Conservation (phyloP, 2,888 invertebrate species). For the Argyresthia albistria region DNA sequence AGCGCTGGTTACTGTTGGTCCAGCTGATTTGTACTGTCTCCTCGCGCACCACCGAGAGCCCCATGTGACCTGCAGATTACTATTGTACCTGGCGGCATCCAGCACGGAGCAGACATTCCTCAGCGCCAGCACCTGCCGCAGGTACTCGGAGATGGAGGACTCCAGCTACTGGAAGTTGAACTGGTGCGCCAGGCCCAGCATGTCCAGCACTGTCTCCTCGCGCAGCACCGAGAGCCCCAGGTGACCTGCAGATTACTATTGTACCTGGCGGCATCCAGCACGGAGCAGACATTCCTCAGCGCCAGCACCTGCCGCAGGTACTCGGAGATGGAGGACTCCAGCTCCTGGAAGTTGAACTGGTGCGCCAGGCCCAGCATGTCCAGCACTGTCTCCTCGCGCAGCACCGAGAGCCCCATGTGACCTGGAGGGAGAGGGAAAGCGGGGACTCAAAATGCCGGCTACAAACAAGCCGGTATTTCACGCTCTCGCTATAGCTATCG, state of each 20-base stretch:
- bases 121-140: constrained; percentile 88
- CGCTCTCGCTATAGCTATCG: too few relatives aligned
- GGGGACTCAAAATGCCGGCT: too few relatives aligned
- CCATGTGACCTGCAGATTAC: constrained; percentile 76
- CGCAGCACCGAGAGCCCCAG: constrained; percentile 77
- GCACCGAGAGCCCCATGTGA: constrained; percentile 76
- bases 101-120: constrained; percentile 95
- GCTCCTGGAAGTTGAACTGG: constrained; percentile 93
- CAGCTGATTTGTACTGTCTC: constrained; percentile 78
- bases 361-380: constrained; percentile 90
- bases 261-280: constrained; percentile 90
- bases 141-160: constrained; percentile 91
- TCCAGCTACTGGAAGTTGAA: constrained; percentile 96
- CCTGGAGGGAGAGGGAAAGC: constrained; percentile 56
- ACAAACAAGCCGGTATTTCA: too few relatives aligned
- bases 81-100: constrained; percentile 91
- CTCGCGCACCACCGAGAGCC: constrained; percentile 76
- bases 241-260: constrained; percentile 53
- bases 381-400: constrained; percentile 79
- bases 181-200: constrained; percentile 91
- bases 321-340: constrained; percentile 94
- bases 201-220: constrained; percentile 80
- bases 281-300: constrained; percentile 92
- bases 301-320: constrained; percentile 91
- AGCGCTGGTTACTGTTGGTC: too few relatives aligned